phyloP scores from a whole-genome alignment of 2,888 invertebrate genomes.

The Dendrolimus houi region DNA sequence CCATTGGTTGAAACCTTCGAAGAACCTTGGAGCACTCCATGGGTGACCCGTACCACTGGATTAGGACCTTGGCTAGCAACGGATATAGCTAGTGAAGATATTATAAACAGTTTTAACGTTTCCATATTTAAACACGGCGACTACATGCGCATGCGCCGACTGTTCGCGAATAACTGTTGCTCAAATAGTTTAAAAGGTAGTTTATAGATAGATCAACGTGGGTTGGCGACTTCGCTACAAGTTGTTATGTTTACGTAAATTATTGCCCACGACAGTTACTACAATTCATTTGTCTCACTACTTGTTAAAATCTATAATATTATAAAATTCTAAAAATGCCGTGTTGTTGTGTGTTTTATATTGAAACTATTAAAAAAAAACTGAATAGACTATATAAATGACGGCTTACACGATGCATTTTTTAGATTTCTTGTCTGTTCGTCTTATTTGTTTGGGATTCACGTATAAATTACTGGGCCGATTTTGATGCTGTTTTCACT shows the following conservation, averaged over 20 bases:
- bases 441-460: no score
- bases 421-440: no score
- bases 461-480: no score
- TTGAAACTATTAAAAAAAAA: no score
- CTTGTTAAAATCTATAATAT: no score
- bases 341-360: no score
- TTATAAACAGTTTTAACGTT: slow-evolving; percentile 26
- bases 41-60: slow-evolving; percentile 44
- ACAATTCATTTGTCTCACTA: no score
- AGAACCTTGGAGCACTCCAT: slow-evolving; percentile 48
- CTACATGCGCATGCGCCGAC: slow-evolving; percentile 25
- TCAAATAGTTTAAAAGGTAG: background rate
- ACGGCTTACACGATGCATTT: no score
- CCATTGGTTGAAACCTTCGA: slow-evolving; percentile 58
- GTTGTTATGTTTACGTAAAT: background rate
- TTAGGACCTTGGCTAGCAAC: slow-evolving; percentile 32
- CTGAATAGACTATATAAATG: no score
- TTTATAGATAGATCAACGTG: background rate
- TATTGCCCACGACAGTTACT: no score
- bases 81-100: slow-evolving; percentile 20
- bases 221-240: background rate
- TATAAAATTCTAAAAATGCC: no score
- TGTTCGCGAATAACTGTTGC: background rate
- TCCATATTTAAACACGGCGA: slow-evolving; percentile 24
- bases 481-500: no score